phyloP scores from a whole-genome alignment of 1,140 invertebrate genomes.

The Eulimnadia texana region DNA sequence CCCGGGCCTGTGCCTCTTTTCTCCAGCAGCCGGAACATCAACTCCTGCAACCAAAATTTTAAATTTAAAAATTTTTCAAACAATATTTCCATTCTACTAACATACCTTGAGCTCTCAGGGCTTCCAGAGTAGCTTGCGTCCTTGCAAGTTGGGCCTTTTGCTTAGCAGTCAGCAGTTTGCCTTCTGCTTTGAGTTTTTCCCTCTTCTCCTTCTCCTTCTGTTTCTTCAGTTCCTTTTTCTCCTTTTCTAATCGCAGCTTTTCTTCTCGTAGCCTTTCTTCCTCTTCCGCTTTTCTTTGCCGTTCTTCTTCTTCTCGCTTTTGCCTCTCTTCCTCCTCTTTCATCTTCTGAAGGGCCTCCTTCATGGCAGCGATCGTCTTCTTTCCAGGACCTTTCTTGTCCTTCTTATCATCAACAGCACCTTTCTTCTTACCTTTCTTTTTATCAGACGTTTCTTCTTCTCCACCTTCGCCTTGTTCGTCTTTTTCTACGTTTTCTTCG shows the following conservation, averaged over 20 bases:
- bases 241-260: constrained; percentile 55
- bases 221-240: constrained; percentile 79
- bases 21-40: constrained; percentile 42
- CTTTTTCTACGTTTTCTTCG: constrained; percentile 19
- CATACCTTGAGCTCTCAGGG: constrained; percentile 69
- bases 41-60: constrained; percentile 23
- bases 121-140: constrained; percentile 73
- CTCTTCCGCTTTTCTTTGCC: constrained; percentile 24
- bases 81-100: neutral
- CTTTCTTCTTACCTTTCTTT: constrained; percentile 39
- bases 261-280: constrained; percentile 16
- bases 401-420: constrained; percentile 29
- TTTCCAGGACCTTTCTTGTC: constrained; percentile 47
- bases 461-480: constrained; percentile 17
- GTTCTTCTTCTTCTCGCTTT: constrained; percentile 63
- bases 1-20: constrained; percentile 50
- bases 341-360: constrained; percentile 70
- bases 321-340: constrained; percentile 76
- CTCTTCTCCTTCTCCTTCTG: constrained; percentile 88
- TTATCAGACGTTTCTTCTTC: constrained; percentile 12
- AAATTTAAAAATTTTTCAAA: neutral
- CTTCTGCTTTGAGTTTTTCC: constrained; percentile 83
- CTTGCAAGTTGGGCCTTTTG: constrained; percentile 78
- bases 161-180: constrained; percentile 80
- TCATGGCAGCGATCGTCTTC: constrained; percentile 70